Evolutionary conservation across 2,113 vertebrate genomes (phyloP), one percentile per base, ranked within the genome.

Genomic region (Miniopterus natalensis): DNA sequence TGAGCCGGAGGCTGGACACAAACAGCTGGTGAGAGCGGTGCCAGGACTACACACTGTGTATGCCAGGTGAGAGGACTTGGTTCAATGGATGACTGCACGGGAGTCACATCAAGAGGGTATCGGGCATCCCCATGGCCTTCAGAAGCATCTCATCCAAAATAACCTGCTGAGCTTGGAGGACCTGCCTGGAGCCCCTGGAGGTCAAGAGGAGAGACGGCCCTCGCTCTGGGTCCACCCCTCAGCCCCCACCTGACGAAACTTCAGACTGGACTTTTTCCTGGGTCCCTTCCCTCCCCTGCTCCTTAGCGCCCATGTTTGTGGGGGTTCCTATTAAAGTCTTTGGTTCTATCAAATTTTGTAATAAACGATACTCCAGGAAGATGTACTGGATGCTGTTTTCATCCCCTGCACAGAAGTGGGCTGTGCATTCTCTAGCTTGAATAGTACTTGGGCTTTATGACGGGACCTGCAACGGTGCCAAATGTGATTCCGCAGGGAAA

Each of bases 131-230:
- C 96, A 99, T 99, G 94, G 99, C 98, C 97, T 99, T 99, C 98
- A 99, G 99, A 98, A 99, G 99, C 99, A 99, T 99, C 97, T 98
- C 99, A 96, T 99, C 99, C 96, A 99, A 99, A 98, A 98, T 99
- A 23, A 36, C 99, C 99, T 65, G 29, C 5, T 0, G 29, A 31
- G 61, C 5, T 65, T 65, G 61, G 13, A 65, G 29, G 29, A 31
- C 61, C 61, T 31, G 29, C 61, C 29, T 31, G 61, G 27, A 65
- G 27, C 27, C 61, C 27, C 61, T 29, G 29, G 61, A 65, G 12
- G 29, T 65, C 61, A 65, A 65, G 61, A 63, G 13, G 27, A 31
- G 61, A 65, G 27, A 27, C 61, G 27, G 61, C 11, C 61, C 61
- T 63, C 25, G 10, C 61, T 63, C 25, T 63, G 25, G 25, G 61